Evolutionary conservation across 37 sponge, comb jelly and placozoan species (phyloP).

Genomic region (Axinella damicornis): DNA sequence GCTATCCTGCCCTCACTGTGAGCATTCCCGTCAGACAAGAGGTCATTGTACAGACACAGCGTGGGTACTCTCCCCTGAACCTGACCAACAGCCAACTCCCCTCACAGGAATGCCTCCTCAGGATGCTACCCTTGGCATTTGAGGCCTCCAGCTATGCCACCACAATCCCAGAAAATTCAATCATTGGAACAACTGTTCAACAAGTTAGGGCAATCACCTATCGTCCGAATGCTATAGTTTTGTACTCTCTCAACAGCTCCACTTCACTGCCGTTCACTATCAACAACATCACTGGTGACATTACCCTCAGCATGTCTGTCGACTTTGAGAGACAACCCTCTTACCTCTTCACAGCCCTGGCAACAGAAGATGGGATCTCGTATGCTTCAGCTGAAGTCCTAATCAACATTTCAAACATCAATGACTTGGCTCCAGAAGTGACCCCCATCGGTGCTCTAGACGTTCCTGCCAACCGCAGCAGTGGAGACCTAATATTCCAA

Average conservation of each 20-base stretch:
- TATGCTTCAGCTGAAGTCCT: conserved; percentile 30
- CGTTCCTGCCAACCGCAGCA: conserved; percentile 30
- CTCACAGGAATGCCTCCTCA: conserved; percentile 16
- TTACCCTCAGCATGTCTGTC: conserved; percentile 19
- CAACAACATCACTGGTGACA: conserved; percentile 28
- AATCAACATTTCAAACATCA: conserved; percentile 47
- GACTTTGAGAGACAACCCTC: conserved; percentile 31
- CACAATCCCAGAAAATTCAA: conserved; percentile 38
- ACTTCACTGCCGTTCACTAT: conserved; percentile 39
- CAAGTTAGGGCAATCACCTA: conserved; percentile 46
- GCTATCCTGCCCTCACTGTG: conserved; percentile 28
- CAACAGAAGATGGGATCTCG: conserved; percentile 9
- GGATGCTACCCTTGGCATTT: conserved; percentile 29
- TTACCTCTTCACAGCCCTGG: conserved; percentile 29
- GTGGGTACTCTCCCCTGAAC: conserved; percentile 71
- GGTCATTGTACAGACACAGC: conserved; percentile 16
- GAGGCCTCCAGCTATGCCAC: conserved; percentile 26
- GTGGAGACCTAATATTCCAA: conserved; percentile 14
- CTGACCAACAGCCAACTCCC: conserved; percentile 38
- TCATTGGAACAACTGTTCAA: conserved; percentile 16
- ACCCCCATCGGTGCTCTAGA: neutral
- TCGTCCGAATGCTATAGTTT: conserved; percentile 11
- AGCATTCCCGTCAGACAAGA: conserved; percentile 2
- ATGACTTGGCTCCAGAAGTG: conserved; percentile 53
- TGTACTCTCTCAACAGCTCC: conserved; percentile 11